Percentiles rank a stretch among this genome's conserved stretches.
These are phyloP conservation scores for Pardalotus punctatus DNA, from an alignment of 2,113 vertebrate genomes.

Conservation along the genomic window DNA sequence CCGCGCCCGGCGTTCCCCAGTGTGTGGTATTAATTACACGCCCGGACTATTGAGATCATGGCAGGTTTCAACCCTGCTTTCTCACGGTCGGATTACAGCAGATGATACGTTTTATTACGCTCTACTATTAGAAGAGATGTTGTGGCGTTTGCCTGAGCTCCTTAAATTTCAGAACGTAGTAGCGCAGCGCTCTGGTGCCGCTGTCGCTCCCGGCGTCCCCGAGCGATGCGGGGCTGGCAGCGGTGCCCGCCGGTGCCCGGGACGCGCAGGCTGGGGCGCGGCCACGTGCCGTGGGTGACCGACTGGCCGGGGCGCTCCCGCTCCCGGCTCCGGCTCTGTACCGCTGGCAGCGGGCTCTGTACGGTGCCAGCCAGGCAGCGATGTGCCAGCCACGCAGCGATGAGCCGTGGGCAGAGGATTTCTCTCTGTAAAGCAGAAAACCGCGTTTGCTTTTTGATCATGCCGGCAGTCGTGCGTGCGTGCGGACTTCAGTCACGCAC, in stretches of 20 bases:
- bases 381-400: not conserved
- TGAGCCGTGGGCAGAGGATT: not conserved
- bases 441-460: not conserved
- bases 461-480: not conserved
- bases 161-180: not conserved
- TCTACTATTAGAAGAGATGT: not conserved
- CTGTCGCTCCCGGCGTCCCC: rapidly evolving
- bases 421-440: not conserved
- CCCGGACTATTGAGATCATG: not conserved
- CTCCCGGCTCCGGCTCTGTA: no score
- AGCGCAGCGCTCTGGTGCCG: rapidly evolving
- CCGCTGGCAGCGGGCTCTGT: not conserved
- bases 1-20: not conserved
- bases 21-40: not conserved
- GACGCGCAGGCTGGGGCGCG: not conserved
- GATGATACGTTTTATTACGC: not conserved
- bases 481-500: not conserved
- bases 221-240: not conserved
- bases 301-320: not conserved
- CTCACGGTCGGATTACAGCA: not conserved
- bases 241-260: not conserved
- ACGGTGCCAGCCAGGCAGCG: not conserved
- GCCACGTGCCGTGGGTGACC: not conserved
- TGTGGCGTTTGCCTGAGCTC: not conserved
- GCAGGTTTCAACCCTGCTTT: not conserved